Evolutionary conservation across 2,113 vertebrate genomes (phyloP).

Genomic region (Monarcha castaneiventris): DNA sequence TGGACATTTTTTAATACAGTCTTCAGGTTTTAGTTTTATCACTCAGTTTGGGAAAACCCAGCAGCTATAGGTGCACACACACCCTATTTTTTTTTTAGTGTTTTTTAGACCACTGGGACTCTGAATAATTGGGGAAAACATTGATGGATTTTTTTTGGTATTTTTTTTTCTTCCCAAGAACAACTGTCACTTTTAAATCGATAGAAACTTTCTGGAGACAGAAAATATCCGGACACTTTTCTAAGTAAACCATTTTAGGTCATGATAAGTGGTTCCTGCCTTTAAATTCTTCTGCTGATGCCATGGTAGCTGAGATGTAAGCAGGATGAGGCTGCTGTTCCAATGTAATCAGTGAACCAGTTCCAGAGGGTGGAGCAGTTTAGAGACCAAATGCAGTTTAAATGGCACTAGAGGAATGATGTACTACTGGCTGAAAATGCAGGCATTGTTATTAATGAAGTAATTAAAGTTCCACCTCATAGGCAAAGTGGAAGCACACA

Average conservation of each 20-base stretch:
- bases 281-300: conserved; percentile 18
- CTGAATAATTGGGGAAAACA: neutral
- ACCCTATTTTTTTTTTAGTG: neutral
- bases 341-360: conserved; percentile 21
- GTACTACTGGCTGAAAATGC: conserved; percentile 23
- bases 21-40: neutral
- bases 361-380: conserved; percentile 63
- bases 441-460: conserved; percentile 66
- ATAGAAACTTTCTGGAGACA: neutral
- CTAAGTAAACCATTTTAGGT: neutral
- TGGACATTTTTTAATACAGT: neutral
- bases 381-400: conserved; percentile 61
- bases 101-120: neutral
- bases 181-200: neutral
- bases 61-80: rapidly evolving
- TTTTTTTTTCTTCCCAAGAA: neutral
- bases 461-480: conserved; percentile 69
- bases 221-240: neutral
- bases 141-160: neutral
- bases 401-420: conserved; percentile 53
- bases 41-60: neutral
- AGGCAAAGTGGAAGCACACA: conserved; percentile 31
- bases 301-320: neutral
- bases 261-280: neutral
- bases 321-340: conserved; percentile 25